Base-by-base conservation (phyloP, 1,140 invertebrate species). In the Penaeus vannamei region DNA sequence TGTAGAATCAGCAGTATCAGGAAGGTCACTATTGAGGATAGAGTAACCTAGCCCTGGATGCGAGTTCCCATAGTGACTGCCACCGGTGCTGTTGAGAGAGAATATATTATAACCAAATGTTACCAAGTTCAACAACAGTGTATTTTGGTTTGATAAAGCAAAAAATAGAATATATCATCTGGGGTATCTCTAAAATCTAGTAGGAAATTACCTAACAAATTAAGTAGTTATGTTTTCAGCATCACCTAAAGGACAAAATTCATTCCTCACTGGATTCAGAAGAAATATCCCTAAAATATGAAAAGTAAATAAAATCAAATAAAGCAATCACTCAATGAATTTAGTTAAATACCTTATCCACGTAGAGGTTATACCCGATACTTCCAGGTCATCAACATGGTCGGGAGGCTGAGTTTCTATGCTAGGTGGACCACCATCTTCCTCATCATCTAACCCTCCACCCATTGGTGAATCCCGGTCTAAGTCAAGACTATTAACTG, bases 11-110 rank as follows among this genome's bases (percentile, higher is more conserved):
- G 59, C 85, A 19, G 64, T 81, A 60, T 86, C 85, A 12, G 61
- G 72, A 36, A 82, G 77, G 19, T 83, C 85, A 42, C 61, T 86
- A 36, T 77, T 86, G 2, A 91, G 36, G 26, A 89, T 62, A 2
- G 90, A 72, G 77, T 91, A 91, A 4, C 90, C 90, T 12, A 89
- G 77, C 17, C 90, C 87, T 29, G 90, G 90, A 77, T 91, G 90
- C 8, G 90, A 46, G 32, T 60, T 81, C 20, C 85, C 86, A 59
- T 87, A 88, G n/a, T 88, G 87, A 77, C 77, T 87, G 22, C 84
- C 90, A 62, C 84, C 90, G 62, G 90, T 84, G 29, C 90, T 90
- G 80, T 64, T 26, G 20, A 59, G 2, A 77, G 36, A 19, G 19
- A 20, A 29, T 69, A 20, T 46, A 23, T 64, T 19, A 20, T n/a